These are phyloP conservation scores for Blomia tropicalis DNA, from an alignment of 2,888 invertebrate genomes.

Conservation along the genomic window DNA sequence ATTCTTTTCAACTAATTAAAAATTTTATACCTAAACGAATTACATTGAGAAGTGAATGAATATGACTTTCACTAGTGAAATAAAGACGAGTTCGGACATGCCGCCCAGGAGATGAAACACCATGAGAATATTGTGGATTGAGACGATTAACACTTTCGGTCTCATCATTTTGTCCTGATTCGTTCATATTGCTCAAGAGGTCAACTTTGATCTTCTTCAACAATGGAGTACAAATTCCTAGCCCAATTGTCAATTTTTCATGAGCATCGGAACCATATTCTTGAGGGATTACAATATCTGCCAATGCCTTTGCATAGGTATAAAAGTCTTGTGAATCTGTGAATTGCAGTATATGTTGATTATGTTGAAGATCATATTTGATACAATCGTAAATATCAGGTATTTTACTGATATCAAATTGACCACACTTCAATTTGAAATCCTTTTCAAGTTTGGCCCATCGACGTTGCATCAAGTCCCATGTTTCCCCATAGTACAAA, in stretches of 20 bases:
- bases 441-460: conserved; percentile 98
- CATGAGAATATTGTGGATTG: conserved; percentile 87
- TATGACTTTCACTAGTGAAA: conserved; percentile 98
- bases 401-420: conserved; percentile 94
- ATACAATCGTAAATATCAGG: conserved; percentile 99
- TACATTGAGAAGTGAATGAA: conserved; percentile 89
- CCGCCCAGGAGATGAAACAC: conserved; percentile 90
- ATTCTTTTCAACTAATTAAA: conserved; percentile 47
- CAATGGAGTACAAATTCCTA: conserved; percentile 90
- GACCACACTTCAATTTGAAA: conserved; percentile 77
- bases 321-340: conserved; percentile 77
- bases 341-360: conserved; percentile 82
- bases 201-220: conserved; percentile 88
- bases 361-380: conserved; percentile 95
- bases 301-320: conserved; percentile 85
- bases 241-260: conserved; percentile 89
- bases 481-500: conserved; percentile 92
- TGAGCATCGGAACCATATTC: conserved; percentile 90
- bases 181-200: conserved; percentile 69
- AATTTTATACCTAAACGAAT: conserved; percentile 81
- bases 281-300: conserved; percentile 97
- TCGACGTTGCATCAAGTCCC: conserved; percentile 91
- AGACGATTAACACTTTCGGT: conserved; percentile 88
- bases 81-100: conserved; percentile 96
- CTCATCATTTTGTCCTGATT: conserved; percentile 56